A percentile compares a stretch with the other conserved stretches of the same genome.
Conservation (phyloP, 2,113 vertebrate genomes). For the Chaetodon trifascialis region DNA sequence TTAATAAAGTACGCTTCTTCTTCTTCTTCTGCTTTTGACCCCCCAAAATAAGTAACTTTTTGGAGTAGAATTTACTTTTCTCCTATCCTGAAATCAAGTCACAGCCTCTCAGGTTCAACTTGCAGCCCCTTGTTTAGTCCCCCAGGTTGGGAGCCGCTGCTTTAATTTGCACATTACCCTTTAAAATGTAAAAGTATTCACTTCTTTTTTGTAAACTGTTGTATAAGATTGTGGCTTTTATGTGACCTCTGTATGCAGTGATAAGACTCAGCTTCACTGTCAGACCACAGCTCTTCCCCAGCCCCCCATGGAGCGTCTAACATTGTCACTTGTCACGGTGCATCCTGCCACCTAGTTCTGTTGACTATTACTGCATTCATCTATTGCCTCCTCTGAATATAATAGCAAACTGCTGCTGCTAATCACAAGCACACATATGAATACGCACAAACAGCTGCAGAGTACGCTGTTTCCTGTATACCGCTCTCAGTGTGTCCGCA, state of each 20-base stretch:
- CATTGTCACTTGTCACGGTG: neutral
- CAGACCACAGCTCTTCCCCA: neutral
- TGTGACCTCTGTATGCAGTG: too few species aligned
- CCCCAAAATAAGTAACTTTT: neutral
- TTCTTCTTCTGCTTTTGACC: too few species aligned
- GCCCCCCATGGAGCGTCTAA: neutral
- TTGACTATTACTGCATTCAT: constrained; percentile 27
- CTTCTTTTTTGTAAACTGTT: neutral
- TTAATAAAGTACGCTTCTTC: too few species aligned
- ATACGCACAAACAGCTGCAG: constrained; percentile 73
- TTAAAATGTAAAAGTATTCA: neutral
- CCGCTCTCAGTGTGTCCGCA: constrained; percentile 74
- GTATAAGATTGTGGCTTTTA: neutral
- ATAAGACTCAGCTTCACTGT: neutral
- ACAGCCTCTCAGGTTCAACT: neutral
- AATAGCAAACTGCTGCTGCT: constrained; percentile 48
- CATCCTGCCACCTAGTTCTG: constrained; percentile 14
- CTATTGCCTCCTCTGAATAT: constrained; percentile 14
- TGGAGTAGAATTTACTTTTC: neutral
- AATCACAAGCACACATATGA: constrained; percentile 49
- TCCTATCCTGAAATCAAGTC: neutral
- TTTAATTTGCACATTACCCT: neutral
- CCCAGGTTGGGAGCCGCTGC: neutral
- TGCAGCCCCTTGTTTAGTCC: neutral
- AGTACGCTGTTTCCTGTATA: constrained; percentile 78